Base-by-base conservation (phyloP, 2,113 vertebrate genomes). In the Eleginops maclovinus region DNA sequence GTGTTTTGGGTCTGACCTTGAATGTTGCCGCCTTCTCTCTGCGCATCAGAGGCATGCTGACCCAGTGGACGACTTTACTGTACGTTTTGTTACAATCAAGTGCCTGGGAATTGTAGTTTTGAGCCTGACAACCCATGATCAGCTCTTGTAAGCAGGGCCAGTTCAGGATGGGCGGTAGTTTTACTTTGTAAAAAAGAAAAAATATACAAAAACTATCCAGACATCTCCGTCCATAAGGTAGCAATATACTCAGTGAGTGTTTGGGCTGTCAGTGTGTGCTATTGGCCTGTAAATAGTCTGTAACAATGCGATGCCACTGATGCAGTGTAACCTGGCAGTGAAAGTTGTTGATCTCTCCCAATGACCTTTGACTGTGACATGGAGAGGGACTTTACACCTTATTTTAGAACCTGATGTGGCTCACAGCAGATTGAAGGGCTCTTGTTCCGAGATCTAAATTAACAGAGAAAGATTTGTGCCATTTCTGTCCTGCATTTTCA, bases 311-410 rank as follows among this genome's bases (percentile, higher is more conserved):
- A 83, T 70, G 79, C 65, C 75, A 70, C 73, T 47, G 59, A 55
- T 61, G 65, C 69, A 58, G 63, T 17, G 79, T 79, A 61, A 66
- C 67, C 63, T 77, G 82, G 81, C 82, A 82, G 79, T 7, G 78
- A 75, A 79, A 55, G 88, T 59, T 43, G 80, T 79, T 84, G 87
- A 89, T 91, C 84, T 89, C 85, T 83, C 82, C 72, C 83, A 76
- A 70, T 92, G 93, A 94, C 94, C 93, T 93, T 85, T 90, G 94
- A 94, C 94, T 94, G 94, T 95, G 93, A 94, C 87, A 78, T 67
- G 80, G 71, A 86, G 91, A 70, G 81, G 87, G 86, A 80, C 82
- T 86, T 85, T 50, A 79, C 88, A 88, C 85, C 86, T 91, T 87
- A 86, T 83, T 91, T 83, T 89, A 89, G 82, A 85, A 75, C 71